Evolutionary conservation across 2,113 vertebrate genomes (phyloP), one percentile per base, ranked within the genome.

Genomic region (Istiophorus platypterus): DNA sequence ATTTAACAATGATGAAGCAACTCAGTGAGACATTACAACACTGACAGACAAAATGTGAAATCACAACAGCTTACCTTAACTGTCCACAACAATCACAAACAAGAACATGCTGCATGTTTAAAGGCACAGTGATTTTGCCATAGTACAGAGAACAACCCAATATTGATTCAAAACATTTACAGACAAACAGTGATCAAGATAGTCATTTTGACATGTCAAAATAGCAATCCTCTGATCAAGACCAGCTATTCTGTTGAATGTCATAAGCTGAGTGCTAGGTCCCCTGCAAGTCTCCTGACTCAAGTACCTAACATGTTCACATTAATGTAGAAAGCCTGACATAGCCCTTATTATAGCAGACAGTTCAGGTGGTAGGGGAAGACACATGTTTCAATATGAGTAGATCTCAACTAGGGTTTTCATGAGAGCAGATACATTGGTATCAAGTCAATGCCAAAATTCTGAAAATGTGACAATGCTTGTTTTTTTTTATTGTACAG

Each of bases 261-360:
- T 41, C 59, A 49, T 52, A 29, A 47, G 66, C 41, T 56, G 61
- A 76, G 49, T 13, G 51, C 64, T 57, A 3, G 64, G 56, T 77
- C 45, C 57, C 26, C 42, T 52, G 31, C 41, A 84, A 59, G 69
- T 37, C 69, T 65, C 63, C 78, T 84, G 72, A 82, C 69, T 76
- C 58, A 70, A 37, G 42, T 2, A 52, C 59, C 24, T 17, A 27
- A 6, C 45, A 62, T 24, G 69, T 24, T 58, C 37, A 78, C 34
- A 15, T 13, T n/a, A 9, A 59, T 10, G 14, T 18, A 27, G 18
- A 27, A 47, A 63, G 56, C 29, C 22, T 66, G 26, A n/a, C n/a
- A n/a, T n/a, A n/a, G n/a, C n/a, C n/a, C n/a, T n/a, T n/a, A n/a
- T n/a, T n/a, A n/a, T n/a, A n/a, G n/a, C n/a, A 47, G 59, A 76